These are phyloP conservation scores for Mesochorus sp. DNA, from an alignment of 2,888 invertebrate genomes.

Conservation along the genomic window DNA sequence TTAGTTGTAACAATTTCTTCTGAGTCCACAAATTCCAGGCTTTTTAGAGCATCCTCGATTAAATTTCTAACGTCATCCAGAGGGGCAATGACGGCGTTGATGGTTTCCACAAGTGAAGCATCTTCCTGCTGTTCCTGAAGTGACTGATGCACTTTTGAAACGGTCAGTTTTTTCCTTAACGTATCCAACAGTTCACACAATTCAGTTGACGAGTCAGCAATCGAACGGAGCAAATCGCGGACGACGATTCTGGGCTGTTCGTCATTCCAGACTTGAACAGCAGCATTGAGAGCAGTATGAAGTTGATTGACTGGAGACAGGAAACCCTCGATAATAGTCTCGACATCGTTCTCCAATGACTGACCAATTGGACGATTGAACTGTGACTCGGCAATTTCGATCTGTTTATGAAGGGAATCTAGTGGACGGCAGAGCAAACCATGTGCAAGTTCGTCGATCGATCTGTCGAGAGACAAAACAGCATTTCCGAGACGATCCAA, in stretches of 20 bases:
- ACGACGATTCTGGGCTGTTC: conserved; percentile 47
- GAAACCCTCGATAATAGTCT: conserved; percentile 78
- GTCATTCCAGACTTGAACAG: conserved; percentile 66
- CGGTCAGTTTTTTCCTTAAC: conserved; percentile 71
- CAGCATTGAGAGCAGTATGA: conserved; percentile 68
- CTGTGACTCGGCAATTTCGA: conserved; percentile 72
- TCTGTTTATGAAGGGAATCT: conserved; percentile 75
- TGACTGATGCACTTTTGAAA: conserved; percentile 64
- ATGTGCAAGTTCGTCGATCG: conserved; percentile 66
- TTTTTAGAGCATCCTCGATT: conserved; percentile 59
- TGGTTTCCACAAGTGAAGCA: conserved; percentile 76
- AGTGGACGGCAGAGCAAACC: conserved; percentile 72
- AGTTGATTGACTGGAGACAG: conserved; percentile 77
- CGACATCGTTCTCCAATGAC: conserved; percentile 73
- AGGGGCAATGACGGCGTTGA: conserved; percentile 73
- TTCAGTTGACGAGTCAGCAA: conserved; percentile 70
- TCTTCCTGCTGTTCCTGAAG: conserved; percentile 66
- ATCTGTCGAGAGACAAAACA: conserved; percentile 70
- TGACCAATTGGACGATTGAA: conserved; percentile 71
- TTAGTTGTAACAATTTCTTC: background rate
- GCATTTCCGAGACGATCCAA: conserved; percentile 69
- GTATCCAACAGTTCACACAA: conserved; percentile 69
- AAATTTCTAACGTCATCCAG: conserved; percentile 71
- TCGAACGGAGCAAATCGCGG: conserved; percentile 65
- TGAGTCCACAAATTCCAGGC: conserved; percentile 21